Base-by-base conservation (phyloP, 1,140 invertebrate genomes). In the Physella acuta region DNA sequence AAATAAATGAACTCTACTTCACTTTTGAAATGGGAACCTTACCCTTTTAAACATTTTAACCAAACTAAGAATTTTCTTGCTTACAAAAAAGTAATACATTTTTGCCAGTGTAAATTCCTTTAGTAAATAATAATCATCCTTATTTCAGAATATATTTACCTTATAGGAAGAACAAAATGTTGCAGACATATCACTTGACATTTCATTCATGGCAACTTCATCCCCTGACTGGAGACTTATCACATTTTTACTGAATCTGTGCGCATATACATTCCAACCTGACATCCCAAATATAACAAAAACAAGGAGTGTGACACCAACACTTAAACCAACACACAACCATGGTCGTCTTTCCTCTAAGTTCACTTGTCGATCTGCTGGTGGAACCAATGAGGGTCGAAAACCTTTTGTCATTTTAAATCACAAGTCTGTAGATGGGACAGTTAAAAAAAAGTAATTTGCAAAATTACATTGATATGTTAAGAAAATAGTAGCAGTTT, bases 221-320 rank as follows among this genome's bases (percentile, higher is more conserved):
- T 62, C 60, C 16, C 24, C 3, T n/a, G n/a, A n/a, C n/a, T n/a
- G n/a, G n/a, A 39, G 26, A 30, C 16, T 20, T 1, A 20, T 16
- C n/a, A 26, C 28, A 26, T 62, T 62, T n/a, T 16, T 5, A 34
- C 24, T 5, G 30, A 62, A 62, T 3, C 60, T 33, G 20, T 62
- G 60, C 20, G 3, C 20, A 34, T 39, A 44, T 26, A 62, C 34
- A 30, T 44, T 62, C 34, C 34, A 37, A 0, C 1, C 60, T 0
- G 60, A 62, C 60, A 62, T 37, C 4, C 60, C 60, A 62, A 62
- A 62, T 37, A 62, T 62, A 24, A 37, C 30, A 30, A 44, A 37
- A 8, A 62, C 37, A 2, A 62, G 60, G 26, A 62, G 3, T 8
- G 28, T 34, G 30, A 62, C 60, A 3, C 17, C 2, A 24, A n/a